Evolutionary conservation across 2,888 invertebrate genomes (phyloP), one percentile per base, ranked within the genome.

Genomic region (Eilema caniola): DNA sequence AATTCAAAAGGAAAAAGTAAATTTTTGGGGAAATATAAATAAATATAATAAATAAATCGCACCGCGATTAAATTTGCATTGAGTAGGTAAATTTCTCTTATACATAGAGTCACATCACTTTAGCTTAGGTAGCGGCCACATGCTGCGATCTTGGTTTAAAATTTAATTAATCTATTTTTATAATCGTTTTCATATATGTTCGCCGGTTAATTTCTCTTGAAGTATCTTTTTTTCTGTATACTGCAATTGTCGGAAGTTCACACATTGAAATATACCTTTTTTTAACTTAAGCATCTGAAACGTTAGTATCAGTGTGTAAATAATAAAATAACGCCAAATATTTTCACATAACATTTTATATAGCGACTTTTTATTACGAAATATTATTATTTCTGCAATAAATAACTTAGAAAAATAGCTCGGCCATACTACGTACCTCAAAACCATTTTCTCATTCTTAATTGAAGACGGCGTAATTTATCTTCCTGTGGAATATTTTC

Each of bases 381-480:
- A 67, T 53, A 31, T n/a, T 67, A 62, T 53, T 62, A 62, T 56
- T 56, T 62, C 31, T 62, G 12, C 25, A 56, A 67, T 69, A 68
- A 74, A 78, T 75, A 72, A 53, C 67, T 72, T 66, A 67, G 74
- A 74, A 79, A 77, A 79, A 72, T 41, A 72, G 67, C 70, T 41
- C 31, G 63, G 64, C 72, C 67, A 69, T 76, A 73, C 81, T 76
- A 70, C 73, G 71, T 69, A 75, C 62, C 73, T 79, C n/a, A 78
- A 81, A 82, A 84, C 78, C 81, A 78, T 82, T 85, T 72, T 80
- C 76, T 76, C 71, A 62, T 41, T 23, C 77, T 80, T 85, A 83
- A 85, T 86, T 85, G 83, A 72, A 80, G 76, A 74, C 76, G 75
- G 72, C 76, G 80, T 78, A 79, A 83, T 83, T 81, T 80, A 81